Conservation (phyloP, 1,140 invertebrate species). For the Cataglyphis hispanica region DNA sequence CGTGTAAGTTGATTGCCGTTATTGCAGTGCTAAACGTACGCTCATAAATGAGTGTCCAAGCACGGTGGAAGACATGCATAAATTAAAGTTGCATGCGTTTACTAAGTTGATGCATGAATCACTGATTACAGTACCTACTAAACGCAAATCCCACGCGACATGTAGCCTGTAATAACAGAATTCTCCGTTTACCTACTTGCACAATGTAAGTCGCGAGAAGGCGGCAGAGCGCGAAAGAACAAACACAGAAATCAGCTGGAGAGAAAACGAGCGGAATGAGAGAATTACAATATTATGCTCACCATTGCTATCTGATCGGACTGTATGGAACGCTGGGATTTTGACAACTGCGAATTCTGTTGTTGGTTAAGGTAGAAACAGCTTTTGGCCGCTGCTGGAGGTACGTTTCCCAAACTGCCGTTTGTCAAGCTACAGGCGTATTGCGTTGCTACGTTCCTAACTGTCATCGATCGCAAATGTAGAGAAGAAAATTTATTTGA, state of each 20-base stretch:
- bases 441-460: slow-evolving; percentile 69
- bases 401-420: slow-evolving; percentile 72
- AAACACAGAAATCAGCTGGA: neutral
- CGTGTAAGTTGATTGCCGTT: neutral
- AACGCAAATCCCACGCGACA: slow-evolving; percentile 84
- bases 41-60: neutral
- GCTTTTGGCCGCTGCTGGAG: slow-evolving; percentile 79
- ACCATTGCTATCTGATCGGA: slow-evolving; percentile 80
- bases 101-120: slow-evolving; percentile 25
- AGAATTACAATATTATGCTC: slow-evolving; percentile 61
- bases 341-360: slow-evolving; percentile 71
- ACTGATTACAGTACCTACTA: slow-evolving; percentile 85
- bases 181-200: slow-evolving; percentile 63
- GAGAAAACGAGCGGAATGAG: neutral
- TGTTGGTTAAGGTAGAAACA: slow-evolving; percentile 81
- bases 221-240: neutral
- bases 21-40: neutral
- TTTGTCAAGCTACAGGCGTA: slow-evolving; percentile 79
- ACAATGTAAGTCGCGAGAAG: neutral
- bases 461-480: slow-evolving; percentile 27
- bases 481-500: neutral
- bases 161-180: slow-evolving; percentile 85
- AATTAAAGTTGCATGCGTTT: slow-evolving; percentile 6
- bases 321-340: slow-evolving; percentile 82
- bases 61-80: neutral